Conservation (phyloP, 2,113 vertebrate species). For the Dermatemys mawii region DNA sequence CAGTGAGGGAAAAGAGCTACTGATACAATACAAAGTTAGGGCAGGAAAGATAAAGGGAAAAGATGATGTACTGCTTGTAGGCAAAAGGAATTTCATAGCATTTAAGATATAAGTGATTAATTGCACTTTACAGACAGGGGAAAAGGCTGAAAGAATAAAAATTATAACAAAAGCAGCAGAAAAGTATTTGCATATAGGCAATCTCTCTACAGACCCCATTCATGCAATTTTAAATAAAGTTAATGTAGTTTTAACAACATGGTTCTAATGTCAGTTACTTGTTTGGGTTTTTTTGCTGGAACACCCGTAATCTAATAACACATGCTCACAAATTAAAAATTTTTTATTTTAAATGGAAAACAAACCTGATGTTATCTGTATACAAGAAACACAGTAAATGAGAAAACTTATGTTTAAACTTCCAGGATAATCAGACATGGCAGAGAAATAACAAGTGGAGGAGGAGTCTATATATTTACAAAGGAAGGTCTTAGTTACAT, state of each 20-base stretch:
- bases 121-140: not conserved
- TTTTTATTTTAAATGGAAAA: not conserved
- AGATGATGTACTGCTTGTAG: not conserved
- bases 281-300: not conserved
- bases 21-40: not conserved
- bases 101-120: not conserved
- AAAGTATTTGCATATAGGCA: not conserved
- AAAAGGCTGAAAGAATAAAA: not conserved
- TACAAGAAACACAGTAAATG: not conserved
- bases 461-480: not conserved
- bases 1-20: not conserved
- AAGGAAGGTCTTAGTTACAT: not conserved
- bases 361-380: not conserved
- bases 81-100: not conserved
- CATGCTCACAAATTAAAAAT: not conserved
- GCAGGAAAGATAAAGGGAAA: not conserved
- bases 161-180: not conserved
- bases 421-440: not conserved
- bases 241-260: not conserved
- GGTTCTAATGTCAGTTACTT: no score
- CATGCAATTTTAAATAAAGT: not conserved
- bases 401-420: not conserved
- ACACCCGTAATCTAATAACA: not conserved
- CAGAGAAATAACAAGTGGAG: not conserved
- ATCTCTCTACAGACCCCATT: no score